These are phyloP conservation scores for Stigmatopora nigra DNA, from an alignment of 2,113 vertebrate genomes.

Conservation along the genomic window DNA sequence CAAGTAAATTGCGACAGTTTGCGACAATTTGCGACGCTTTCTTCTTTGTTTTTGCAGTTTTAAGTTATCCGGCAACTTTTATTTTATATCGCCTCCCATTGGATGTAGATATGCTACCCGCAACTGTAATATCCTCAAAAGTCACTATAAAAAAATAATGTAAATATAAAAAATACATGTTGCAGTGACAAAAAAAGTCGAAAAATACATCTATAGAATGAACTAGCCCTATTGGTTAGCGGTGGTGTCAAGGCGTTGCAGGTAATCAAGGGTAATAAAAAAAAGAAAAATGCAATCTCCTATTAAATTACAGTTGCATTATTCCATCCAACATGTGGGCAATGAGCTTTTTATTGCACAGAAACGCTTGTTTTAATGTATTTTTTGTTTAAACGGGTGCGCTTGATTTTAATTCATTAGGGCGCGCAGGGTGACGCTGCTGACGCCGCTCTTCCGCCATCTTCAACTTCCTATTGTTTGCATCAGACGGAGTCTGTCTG, in stretches of 20 bases:
- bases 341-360: not conserved
- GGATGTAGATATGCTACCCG: not conserved
- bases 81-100: not conserved
- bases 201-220: not conserved
- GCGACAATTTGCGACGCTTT: not conserved
- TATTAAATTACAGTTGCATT: not conserved
- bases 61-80: not conserved
- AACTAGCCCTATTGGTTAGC: not conserved
- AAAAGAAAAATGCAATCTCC: not conserved
- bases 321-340: constrained; percentile 1
- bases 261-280: not conserved
- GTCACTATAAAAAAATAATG: too few relatives aligned
- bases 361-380: not conserved
- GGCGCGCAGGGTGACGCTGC: constrained; percentile 57
- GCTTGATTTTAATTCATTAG: constrained; percentile 37
- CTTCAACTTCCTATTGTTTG: constrained; percentile 74
- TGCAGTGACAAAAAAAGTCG: not conserved
- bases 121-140: not conserved
- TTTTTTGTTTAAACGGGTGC: constrained; percentile 8
- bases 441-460: constrained; percentile 68
- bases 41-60: not conserved
- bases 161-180: not conserved
- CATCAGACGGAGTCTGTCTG: constrained; percentile 60
- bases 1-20: not conserved
- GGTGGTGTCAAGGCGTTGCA: not conserved